Evolutionary conservation across 2,113 vertebrate species (phyloP), one percentile per base, ranked within the genome.

Genomic region (Charadrius vociferus): DNA sequence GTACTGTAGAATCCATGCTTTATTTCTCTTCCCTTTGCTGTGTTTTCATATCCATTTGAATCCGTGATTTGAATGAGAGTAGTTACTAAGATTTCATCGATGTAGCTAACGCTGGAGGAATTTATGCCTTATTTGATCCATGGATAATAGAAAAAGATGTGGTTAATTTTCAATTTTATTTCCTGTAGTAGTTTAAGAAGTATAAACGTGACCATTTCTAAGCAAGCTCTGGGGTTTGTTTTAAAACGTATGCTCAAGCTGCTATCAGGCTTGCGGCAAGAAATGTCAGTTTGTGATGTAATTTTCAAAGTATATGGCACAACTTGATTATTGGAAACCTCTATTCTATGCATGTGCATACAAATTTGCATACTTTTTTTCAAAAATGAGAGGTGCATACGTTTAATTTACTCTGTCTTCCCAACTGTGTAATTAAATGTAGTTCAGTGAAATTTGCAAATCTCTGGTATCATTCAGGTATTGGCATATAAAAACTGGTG

Each of bases 1-100:
- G 98, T 98, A 98, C 97, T 96, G 85, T 78, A 86, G 94, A 93
- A 94, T 68, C 95, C 80, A 18, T 94, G 94, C 96, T 97, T 97
- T 96, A 93, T 97, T 96, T 96, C 91, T 94, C 93, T 96, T 95
- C 52, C 43, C 30, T 93, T 71, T 88, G 66, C 97, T 96, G 7
- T 95, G 96, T 95, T 96, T 95, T 97, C 87, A 56, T 97, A 91
- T 74, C 91, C 84, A 14, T 96, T 97, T 96, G 91, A 89, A 62
- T n/a, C 88, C 0, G 0, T 85, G 81, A 85, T 83, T 86, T 90
- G 86, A 95, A 62, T 74, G 70, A 73, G 55, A 73, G 47, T 84
- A 50, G 36, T 73, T 91, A 39, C 45, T 43, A 59, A 94, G 56
- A 36, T 86, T 93, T 95, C 24, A 8, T 59, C 4, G 1, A 9